Conservation (phyloP, 2,113 vertebrate genomes). For the Daphoenositta chrysoptera region DNA sequence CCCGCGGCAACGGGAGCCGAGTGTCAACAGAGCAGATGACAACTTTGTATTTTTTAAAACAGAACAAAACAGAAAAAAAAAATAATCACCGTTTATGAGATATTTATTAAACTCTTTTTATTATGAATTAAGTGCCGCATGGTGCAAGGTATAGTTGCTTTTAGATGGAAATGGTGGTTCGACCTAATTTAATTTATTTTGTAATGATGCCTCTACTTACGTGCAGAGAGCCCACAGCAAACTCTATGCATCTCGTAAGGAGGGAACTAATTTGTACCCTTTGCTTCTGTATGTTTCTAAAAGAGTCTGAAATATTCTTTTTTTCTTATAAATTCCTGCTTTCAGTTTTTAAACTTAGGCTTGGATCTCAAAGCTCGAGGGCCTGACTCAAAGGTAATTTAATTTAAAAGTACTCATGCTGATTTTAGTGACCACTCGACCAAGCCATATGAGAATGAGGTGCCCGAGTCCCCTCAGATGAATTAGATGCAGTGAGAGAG, state of each 20-base stretch:
- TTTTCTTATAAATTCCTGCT: constrained; percentile 10
- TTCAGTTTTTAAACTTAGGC: constrained; percentile 19
- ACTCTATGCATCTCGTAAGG: constrained; percentile 39
- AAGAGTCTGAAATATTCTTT: background rate
- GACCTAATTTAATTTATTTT: constrained; percentile 62
- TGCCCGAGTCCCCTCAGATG: background rate
- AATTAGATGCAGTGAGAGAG: constrained; percentile 47
- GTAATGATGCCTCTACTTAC: background rate
- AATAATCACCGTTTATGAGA: background rate
- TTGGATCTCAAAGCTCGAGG: constrained; percentile 35
- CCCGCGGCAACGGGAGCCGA: background rate
- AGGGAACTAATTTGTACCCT: background rate
- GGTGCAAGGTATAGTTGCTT: constrained; percentile 58
- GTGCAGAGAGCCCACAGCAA: constrained; percentile 50
- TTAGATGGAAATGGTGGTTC: constrained; percentile 29
- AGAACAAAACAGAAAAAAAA: background rate
- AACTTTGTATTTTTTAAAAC: constrained; percentile 45
- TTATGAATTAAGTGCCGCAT: constrained; percentile 61
- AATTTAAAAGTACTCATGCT: background rate
- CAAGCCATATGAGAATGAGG: constrained; percentile 38
- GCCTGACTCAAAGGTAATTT: background rate
- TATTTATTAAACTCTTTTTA: constrained; percentile 62
- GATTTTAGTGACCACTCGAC: background rate
- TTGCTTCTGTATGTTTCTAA: constrained; percentile 44
- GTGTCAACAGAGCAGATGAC: background rate